Evolutionary conservation across 2,797 vertebrate species (phyloP).

Genomic region (Acipenser ruthenus): DNA sequence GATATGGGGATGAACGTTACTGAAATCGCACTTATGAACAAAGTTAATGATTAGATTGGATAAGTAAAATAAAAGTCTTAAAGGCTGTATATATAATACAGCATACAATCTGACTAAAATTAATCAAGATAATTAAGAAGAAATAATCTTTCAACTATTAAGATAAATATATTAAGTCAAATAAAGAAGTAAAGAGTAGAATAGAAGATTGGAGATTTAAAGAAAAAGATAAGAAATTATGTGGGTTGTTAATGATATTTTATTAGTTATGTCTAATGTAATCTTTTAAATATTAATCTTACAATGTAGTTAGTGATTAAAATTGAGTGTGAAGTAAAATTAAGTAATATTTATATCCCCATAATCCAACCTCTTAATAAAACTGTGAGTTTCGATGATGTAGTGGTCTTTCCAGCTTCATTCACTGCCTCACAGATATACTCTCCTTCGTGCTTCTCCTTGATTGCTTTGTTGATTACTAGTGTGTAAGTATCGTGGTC

Average conservation of each 20-base stretch:
- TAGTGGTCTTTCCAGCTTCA: constrained; percentile 73
- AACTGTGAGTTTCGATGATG: constrained; percentile 86
- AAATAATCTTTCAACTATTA: constrained; percentile 11
- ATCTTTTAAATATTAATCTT: constrained; percentile 26
- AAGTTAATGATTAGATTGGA: constrained; percentile 20
- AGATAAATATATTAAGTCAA: constrained; percentile 8
- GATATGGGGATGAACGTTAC: constrained; percentile 33
- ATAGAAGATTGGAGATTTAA: neutral
- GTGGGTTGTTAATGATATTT: too few relatives aligned
- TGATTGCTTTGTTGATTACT: constrained; percentile 69
- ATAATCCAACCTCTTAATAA: constrained; percentile 86
- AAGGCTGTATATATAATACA: constrained; percentile 1
- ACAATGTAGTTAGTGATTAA: constrained; percentile 19
- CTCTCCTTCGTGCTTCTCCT: constrained; percentile 83
- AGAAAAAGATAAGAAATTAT: neutral
- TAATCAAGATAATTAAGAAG: neutral
- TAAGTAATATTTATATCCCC: constrained; percentile 42
- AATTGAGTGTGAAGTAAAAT: constrained; percentile 49
- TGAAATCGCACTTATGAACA: constrained; percentile 15
- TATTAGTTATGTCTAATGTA: neutral
- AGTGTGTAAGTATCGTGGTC: constrained; percentile 74
- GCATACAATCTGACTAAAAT: constrained; percentile 1
- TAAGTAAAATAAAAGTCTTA: constrained; percentile 19
- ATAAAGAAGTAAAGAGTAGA: neutral
- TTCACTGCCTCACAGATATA: constrained; percentile 90